Percentiles rank a stretch among this genome's conserved stretches.
Conservation (phyloP, 2,113 vertebrate species). For the Bambusicola thoracicus region DNA sequence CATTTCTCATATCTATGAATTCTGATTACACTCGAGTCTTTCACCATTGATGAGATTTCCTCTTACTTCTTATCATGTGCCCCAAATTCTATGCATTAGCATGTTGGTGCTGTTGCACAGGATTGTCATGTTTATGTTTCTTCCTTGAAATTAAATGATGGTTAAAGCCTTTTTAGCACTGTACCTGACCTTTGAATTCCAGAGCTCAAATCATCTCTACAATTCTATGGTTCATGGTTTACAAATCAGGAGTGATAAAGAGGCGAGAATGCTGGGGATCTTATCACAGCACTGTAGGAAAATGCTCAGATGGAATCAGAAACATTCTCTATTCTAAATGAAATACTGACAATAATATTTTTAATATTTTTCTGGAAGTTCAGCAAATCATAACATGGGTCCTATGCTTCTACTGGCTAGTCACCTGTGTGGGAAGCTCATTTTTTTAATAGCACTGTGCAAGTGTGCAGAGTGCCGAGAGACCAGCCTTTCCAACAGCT, state of each 20-base stretch:
- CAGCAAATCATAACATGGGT: background rate
- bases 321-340: background rate
- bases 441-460: background rate
- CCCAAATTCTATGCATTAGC: background rate
- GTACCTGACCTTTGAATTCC: background rate
- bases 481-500: background rate
- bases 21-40: background rate
- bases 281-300: background rate
- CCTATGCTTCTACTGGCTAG: background rate
- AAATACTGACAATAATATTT: background rate
- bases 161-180: background rate
- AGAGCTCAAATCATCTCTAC: background rate
- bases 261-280: background rate
- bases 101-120: background rate
- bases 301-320: background rate
- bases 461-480: background rate
- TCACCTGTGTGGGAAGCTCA: background rate
- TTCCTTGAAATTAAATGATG: background rate
- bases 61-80: background rate
- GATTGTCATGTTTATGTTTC: background rate
- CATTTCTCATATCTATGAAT: background rate
- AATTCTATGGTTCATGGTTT: background rate
- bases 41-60: background rate
- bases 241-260: background rate
- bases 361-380: background rate